phyloP scores from a whole-genome alignment of 2,888 invertebrate species.

The Trypoxylon attenuatum region DNA sequence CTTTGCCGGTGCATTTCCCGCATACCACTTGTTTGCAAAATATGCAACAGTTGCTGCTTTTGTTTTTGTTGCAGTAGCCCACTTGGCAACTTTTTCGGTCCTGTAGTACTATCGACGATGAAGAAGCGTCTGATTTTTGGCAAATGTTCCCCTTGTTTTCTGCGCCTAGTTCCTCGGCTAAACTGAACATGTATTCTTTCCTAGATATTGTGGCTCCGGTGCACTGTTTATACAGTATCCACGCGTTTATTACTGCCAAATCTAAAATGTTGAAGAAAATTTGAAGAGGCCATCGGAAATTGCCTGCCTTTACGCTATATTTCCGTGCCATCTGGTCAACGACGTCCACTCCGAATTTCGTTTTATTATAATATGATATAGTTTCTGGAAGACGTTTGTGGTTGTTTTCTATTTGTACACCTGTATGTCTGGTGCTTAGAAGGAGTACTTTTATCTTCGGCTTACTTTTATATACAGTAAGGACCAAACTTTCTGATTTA shows the following conservation, averaged over 20 bases:
- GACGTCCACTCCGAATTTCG: slow-evolving; percentile 9
- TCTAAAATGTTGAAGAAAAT: slow-evolving; percentile 27
- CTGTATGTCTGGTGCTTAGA: slow-evolving; percentile 12
- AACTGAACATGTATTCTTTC: slow-evolving; percentile 19
- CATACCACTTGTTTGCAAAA: slow-evolving; percentile 12
- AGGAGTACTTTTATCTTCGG: background rate
- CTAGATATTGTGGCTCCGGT: slow-evolving; percentile 17
- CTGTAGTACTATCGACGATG: slow-evolving; percentile 14
- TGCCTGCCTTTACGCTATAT: slow-evolving; percentile 12
- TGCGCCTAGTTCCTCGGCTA: slow-evolving; percentile 20
- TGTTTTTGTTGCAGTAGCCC: slow-evolving; percentile 19
- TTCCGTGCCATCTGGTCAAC: slow-evolving; percentile 9
- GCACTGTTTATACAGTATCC: slow-evolving; percentile 15
- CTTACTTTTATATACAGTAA: slow-evolving; percentile 6
- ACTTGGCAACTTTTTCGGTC: slow-evolving; percentile 20
- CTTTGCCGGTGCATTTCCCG: slow-evolving; percentile 7
- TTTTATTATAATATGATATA: slow-evolving; percentile 10
- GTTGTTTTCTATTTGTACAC: background rate
- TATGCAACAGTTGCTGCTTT: slow-evolving; percentile 11
- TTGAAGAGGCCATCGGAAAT: slow-evolving; percentile 19
- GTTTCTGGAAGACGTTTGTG: slow-evolving; percentile 8
- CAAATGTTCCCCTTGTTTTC: slow-evolving; percentile 6
- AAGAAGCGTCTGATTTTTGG: slow-evolving; percentile 6
- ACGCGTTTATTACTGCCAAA: slow-evolving; percentile 22
- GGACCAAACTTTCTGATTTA: slow-evolving; percentile 2